These are phyloP conservation scores for Aplodontia rufa DNA, from an alignment of 2,113 vertebrate species.

Conservation along the genomic window DNA sequence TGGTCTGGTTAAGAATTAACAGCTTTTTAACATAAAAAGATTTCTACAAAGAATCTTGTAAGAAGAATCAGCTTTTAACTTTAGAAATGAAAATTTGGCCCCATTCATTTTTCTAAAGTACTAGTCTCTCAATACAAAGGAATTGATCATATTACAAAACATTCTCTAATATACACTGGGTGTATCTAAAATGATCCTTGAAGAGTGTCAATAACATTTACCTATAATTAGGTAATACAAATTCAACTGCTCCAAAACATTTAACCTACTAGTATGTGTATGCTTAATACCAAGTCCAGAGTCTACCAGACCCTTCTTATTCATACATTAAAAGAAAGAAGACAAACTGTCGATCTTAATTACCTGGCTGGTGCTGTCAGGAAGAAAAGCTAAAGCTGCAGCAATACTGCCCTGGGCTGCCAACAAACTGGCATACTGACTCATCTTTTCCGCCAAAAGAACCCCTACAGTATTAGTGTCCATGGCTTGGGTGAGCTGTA, in stretches of 20 bases:
- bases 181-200: not conserved
- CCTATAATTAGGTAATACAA: not conserved
- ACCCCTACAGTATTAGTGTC: conserved; percentile 86
- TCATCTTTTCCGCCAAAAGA: conserved; percentile 94
- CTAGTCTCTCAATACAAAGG: not conserved
- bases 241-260: not conserved
- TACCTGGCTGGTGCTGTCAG: conserved; percentile 91
- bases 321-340: not conserved
- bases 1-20: not conserved
- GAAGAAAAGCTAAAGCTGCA: conserved; percentile 94
- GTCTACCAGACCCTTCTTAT: not conserved
- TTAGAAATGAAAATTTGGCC: conserved; percentile 6
- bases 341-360: not conserved
- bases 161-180: not conserved
- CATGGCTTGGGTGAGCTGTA: conserved; percentile 88
- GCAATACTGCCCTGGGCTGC: conserved; percentile 96
- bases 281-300: not conserved
- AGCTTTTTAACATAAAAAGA: conserved; percentile 48
- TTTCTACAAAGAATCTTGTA: not conserved
- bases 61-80: not conserved
- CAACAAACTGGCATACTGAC: conserved; percentile 93
- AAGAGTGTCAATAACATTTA: not conserved
- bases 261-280: not conserved
- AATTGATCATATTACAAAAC: not conserved
- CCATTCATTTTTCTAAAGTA: not conserved